Evolutionary conservation across 92 coral and sea anemone genomes (phyloP), one percentile per base, ranked within the genome.

Genomic region (Phenganax marumi): DNA sequence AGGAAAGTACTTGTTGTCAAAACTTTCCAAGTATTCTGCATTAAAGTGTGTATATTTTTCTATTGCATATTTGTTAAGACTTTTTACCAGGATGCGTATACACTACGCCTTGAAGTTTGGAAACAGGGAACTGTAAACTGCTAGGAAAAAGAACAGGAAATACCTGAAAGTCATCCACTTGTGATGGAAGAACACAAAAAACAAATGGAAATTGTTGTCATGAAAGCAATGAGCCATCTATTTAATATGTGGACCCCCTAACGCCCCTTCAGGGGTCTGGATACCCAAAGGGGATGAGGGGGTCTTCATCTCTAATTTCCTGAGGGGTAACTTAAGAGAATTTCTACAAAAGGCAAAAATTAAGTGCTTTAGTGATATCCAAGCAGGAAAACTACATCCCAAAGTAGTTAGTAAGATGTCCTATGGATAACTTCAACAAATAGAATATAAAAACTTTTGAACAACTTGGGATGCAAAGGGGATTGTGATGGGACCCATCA

Each of bases 71-170:
- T n/a, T 68, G 23, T 33, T 50, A n/a, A n/a, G n/a, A 23, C n/a
- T 70, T 12, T 70, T 70, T 70, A n/a, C 49, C 8, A 70, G 76
- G n/a, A 43, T 70, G 54, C 8, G 53, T 10, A 3, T 70, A 70
- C 49, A 70, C n/a, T 70, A 70, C 49, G 18, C 76, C 51, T 33
- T 68, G 46, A 68, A 68, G 74, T 70, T 70, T 43, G 54, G n/a
- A 8, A 70, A 43, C 54, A 52, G 76, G 7, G 53, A 70, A 23
- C 49, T 70, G 10, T 33, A 7, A 7, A n/a, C 51, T 33, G 19
- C 8, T 19, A 70, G 8, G 43, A 70, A 48, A n/a, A 70, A 33
- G 49, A 70, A 70, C 18, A 33, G 76, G 21, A 70, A 70, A n/a
- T 70, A 33, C 39, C 49, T 70, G 43, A 70, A 68, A 68, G 46